Percentiles rank a stretch among this genome's conserved stretches.
These are phyloP conservation scores for Phrynosoma platyrhinos DNA, from an alignment of 2,113 vertebrate genomes.

Conservation along the genomic window DNA sequence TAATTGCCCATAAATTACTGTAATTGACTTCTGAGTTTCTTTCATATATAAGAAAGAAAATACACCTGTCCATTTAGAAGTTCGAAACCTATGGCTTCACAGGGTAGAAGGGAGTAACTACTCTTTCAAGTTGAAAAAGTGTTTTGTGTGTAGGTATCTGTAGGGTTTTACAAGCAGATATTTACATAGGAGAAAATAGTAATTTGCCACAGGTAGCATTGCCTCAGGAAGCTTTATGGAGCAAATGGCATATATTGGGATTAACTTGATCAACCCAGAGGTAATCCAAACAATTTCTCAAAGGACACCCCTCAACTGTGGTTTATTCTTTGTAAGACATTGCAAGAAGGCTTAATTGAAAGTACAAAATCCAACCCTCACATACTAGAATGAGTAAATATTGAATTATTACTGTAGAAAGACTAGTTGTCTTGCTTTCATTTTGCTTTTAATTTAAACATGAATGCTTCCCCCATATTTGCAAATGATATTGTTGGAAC, in stretches of 20 bases:
- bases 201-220: neutral
- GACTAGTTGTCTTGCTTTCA: neutral
- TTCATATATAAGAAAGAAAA: slow-evolving; percentile 60
- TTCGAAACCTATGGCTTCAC: slow-evolving; percentile 48
- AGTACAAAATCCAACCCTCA: neutral
- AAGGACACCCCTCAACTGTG: neutral
- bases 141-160: slow-evolving; percentile 25
- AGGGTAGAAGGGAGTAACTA: slow-evolving; percentile 32
- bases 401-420: neutral
- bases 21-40: slow-evolving; percentile 64
- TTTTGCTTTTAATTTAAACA: neutral
- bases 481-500: neutral
- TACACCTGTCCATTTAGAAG: slow-evolving; percentile 68
- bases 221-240: neutral
- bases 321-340: neutral
- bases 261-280: neutral
- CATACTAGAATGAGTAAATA: too few species aligned
- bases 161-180: neutral
- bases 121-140: slow-evolving; percentile 61
- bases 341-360: neutral
- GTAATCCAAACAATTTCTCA: neutral
- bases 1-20: slow-evolving; percentile 40
- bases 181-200: neutral
- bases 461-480: neutral
- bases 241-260: neutral